Evolutionary conservation across 2,113 vertebrate genomes (phyloP).

Genomic region (Ascaphus truei): DNA sequence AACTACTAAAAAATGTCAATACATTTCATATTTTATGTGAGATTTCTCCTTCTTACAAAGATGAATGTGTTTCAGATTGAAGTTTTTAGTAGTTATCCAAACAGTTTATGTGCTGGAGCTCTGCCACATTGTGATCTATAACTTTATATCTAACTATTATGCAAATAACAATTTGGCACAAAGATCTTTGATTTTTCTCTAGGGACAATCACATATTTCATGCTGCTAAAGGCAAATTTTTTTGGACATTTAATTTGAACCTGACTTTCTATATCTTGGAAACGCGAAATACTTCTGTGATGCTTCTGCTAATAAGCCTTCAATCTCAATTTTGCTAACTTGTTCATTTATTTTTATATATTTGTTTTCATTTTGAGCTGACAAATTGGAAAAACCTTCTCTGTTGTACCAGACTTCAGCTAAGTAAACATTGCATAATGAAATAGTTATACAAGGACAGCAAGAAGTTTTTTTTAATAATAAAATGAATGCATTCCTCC

Average conservation of each 20-base stretch:
- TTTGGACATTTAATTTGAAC: slow-evolving; percentile 62
- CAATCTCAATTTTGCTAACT: slow-evolving; percentile 24
- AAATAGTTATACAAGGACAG: slow-evolving; percentile 23
- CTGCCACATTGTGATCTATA: slow-evolving; percentile 57
- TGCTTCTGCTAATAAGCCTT: slow-evolving; percentile 34
- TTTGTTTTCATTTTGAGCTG: slow-evolving; percentile 2
- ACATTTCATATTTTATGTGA: slow-evolving; percentile 47
- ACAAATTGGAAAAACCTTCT: background rate
- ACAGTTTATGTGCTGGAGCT: slow-evolving; percentile 54
- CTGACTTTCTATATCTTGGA: slow-evolving; percentile 43
- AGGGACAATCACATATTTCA: slow-evolving; percentile 55
- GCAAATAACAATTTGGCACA: slow-evolving; percentile 60
- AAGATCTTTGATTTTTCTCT: slow-evolving; percentile 53
- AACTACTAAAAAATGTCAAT: slow-evolving; percentile 45
- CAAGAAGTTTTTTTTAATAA: slow-evolving; percentile 36
- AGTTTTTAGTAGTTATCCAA: slow-evolving; percentile 55
- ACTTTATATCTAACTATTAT: slow-evolving; percentile 56
- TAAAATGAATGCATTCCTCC: slow-evolving; percentile 47
- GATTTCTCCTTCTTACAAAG: slow-evolving; percentile 44
- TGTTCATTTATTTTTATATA: slow-evolving; percentile 12
- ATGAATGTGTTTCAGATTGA: slow-evolving; percentile 53
- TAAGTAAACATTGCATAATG: slow-evolving; percentile 7
- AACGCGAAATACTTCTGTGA: slow-evolving; percentile 44
- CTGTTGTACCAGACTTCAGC: background rate
- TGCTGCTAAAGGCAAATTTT: slow-evolving; percentile 52